phyloP scores from a whole-genome alignment of 2,797 vertebrate species.

The Chaenodraco wilsoni region DNA sequence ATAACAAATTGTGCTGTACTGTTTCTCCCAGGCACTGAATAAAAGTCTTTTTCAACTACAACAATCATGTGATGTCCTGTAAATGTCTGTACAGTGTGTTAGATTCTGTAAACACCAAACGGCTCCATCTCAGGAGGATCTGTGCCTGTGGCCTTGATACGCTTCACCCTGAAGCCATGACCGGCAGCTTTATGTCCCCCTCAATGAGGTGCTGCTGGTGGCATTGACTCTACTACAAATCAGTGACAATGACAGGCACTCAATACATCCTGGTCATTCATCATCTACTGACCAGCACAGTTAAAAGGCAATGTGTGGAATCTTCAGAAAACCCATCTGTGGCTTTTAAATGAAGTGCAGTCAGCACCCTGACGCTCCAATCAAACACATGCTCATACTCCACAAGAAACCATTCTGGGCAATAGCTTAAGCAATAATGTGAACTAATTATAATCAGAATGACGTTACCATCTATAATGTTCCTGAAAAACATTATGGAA shows the following conservation, averaged over 20 bases:
- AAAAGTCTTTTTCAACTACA: constrained; percentile 82
- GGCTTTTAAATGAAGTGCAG: too few relatives aligned
- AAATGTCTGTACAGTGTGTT: neutral
- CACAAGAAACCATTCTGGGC: too few relatives aligned
- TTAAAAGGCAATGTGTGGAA: too few relatives aligned
- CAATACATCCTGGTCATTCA: constrained; percentile 4
- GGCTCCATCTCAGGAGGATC: neutral
- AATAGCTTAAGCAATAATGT: too few relatives aligned
- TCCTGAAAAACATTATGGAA: too few relatives aligned
- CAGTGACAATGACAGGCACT: constrained; percentile 32
- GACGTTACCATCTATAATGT: too few relatives aligned
- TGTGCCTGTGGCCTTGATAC: constrained; percentile 43
- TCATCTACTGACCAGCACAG: constrained; percentile 3
- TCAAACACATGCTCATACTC: too few relatives aligned
- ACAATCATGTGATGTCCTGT: constrained; percentile 5
- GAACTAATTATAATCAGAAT: too few relatives aligned
- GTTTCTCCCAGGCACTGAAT: constrained; percentile 91
- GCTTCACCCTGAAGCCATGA: constrained; percentile 45
- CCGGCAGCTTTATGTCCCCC: constrained; percentile 57
- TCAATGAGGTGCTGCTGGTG: constrained; percentile 56
- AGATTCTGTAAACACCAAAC: constrained; percentile 5
- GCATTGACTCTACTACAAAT: constrained; percentile 64
- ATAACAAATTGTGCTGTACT: constrained; percentile 82
- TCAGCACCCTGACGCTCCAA: too few relatives aligned
- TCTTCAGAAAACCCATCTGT: too few relatives aligned